Conservation (phyloP, 64 coral and sea anemone genomes). For the Pocillopora verrucosa region DNA sequence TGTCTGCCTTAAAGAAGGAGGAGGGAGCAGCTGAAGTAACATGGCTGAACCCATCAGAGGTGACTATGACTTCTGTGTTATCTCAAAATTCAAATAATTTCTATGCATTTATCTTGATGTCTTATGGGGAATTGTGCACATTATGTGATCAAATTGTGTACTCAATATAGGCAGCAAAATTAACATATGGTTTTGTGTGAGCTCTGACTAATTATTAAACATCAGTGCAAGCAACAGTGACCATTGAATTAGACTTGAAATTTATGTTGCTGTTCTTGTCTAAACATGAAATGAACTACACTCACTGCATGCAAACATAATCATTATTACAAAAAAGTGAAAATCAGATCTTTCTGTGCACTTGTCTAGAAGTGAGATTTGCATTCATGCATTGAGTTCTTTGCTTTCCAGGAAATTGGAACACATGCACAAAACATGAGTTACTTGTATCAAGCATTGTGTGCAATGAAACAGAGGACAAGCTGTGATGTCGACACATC, state of each 20-base stretch:
- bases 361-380: too few species aligned
- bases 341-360: too few species aligned
- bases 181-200: too few species aligned
- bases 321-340: too few species aligned
- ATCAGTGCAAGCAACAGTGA: too few species aligned
- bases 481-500: background rate
- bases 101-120: background rate
- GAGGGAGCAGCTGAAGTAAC: constrained; percentile 42
- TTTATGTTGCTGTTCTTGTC: too few species aligned
- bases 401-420: constrained; percentile 45
- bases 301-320: too few species aligned
- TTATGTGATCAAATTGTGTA: too few species aligned
- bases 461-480: constrained; percentile 5
- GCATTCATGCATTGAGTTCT: background rate
- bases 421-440: constrained; percentile 56
- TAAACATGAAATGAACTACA: too few species aligned
- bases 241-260: too few species aligned
- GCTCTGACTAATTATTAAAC: too few species aligned
- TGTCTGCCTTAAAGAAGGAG: constrained; percentile 70
- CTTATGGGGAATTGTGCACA: background rate
- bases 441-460: constrained; percentile 43
- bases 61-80: background rate
- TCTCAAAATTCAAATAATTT: background rate
- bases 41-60: constrained; percentile 88
- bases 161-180: too few species aligned